Percentiles rank a stretch among this genome's conserved stretches.
Conservation (phyloP, 2,888 invertebrate genomes). For the Bombylius discolor region DNA sequence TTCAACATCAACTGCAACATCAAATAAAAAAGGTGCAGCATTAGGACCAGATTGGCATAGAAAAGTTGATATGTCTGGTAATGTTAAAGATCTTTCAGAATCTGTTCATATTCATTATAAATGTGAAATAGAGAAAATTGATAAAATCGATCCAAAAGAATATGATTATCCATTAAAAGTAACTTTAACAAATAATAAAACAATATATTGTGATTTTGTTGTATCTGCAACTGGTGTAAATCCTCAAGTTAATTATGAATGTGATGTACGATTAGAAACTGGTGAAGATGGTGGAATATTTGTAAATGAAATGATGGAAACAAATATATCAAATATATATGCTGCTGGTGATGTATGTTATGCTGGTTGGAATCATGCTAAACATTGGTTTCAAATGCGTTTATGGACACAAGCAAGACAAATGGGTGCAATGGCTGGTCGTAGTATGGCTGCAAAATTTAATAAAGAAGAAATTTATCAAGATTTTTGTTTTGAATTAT, state of each 20-base stretch:
- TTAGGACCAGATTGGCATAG: slow-evolving; percentile 95
- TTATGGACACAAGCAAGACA: slow-evolving; percentile 97
- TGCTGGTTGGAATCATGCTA: slow-evolving; percentile 61
- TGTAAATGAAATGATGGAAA: slow-evolving; percentile 77
- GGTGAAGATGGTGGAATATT: slow-evolving; percentile 67
- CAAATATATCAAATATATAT: slow-evolving; percentile 63
- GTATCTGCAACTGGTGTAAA: slow-evolving; percentile 92
- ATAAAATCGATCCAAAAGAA: slow-evolving; percentile 15
- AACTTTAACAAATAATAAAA: slow-evolving; percentile 55
- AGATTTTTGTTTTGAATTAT: slow-evolving; percentile 96
- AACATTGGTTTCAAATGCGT: slow-evolving; percentile 88
- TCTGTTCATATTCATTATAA: slow-evolving; percentile 49
- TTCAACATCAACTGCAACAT: slow-evolving; percentile 25
- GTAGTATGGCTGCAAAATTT: slow-evolving; percentile 61
- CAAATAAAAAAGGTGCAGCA: slow-evolving; percentile 62
- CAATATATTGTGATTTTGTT: slow-evolving; percentile 73
- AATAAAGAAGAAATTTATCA: slow-evolving; percentile 53
- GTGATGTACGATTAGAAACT: slow-evolving; percentile 40
- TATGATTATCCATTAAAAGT: slow-evolving; percentile 56
- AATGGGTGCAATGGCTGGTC: slow-evolving; percentile 91
- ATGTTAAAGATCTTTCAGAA: slow-evolving; percentile 21
- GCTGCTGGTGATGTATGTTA: slow-evolving; percentile 93
- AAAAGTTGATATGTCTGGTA: slow-evolving; percentile 48
- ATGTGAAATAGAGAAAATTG: slow-evolving; percentile 38
- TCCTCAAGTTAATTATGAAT: slow-evolving; percentile 48